A percentile compares a stretch with the other conserved stretches of the same genome.
Conservation (phyloP, 2,797 vertebrate genomes). For the Holocentrus rufus region DNA sequence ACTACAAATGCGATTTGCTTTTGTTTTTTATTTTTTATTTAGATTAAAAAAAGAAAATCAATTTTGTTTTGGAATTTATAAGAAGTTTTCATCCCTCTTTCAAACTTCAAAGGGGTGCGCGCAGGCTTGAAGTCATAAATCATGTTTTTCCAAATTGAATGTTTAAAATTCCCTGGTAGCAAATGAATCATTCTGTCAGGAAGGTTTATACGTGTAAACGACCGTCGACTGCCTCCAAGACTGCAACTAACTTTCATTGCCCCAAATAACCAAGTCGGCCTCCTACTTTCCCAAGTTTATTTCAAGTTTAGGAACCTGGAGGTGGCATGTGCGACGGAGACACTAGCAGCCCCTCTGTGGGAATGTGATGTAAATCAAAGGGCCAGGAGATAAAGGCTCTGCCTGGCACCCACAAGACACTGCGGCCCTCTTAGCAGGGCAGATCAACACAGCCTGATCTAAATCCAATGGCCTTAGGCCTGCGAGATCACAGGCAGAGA, state of each 20-base stretch:
- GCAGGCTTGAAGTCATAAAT: conserved; percentile 39
- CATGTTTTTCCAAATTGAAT: conserved; percentile 49
- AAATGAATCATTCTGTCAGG: conserved; percentile 40
- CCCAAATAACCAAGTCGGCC: conserved; percentile 25
- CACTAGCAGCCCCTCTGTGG: conserved; percentile 47
- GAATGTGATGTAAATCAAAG: conserved; percentile 71
- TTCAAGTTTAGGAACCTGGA: conserved; percentile 42
- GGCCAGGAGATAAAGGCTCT: conserved; percentile 62
- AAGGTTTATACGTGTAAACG: neutral
- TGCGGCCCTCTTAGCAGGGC: conserved; percentile 52
- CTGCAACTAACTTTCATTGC: neutral
- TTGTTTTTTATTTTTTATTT: conserved; percentile 10
- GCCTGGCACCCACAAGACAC: conserved; percentile 53
- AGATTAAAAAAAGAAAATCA: neutral
- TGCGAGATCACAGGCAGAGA: conserved; percentile 63
- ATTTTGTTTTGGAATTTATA: conserved; percentile 26
- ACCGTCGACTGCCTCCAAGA: neutral
- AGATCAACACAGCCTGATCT: conserved; percentile 63
- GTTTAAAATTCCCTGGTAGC: conserved; percentile 33
- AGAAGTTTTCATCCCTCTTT: conserved; percentile 39
- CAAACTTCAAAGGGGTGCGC: conserved; percentile 9
- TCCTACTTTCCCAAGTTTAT: conserved; percentile 26
- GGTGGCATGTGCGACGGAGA: conserved; percentile 42
- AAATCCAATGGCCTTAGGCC: conserved; percentile 66
- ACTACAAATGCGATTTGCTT: neutral